Evolutionary conservation across 2,113 vertebrate genomes (phyloP).

Genomic region (Tretioscincus oriximinensis): DNA sequence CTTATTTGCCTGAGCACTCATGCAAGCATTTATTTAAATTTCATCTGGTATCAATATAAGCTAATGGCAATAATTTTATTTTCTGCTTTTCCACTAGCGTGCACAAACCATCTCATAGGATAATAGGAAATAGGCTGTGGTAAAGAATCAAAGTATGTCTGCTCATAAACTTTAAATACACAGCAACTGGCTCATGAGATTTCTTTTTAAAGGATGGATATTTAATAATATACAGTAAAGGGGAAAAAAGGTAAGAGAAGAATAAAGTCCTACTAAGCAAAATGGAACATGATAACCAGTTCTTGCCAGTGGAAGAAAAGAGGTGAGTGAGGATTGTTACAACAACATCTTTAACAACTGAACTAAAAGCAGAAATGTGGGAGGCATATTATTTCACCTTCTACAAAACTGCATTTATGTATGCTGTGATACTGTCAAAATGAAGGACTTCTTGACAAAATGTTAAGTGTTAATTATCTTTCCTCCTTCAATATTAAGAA

Average conservation of each 20-base stretch:
- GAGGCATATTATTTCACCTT: not conserved
- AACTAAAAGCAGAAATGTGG: not conserved
- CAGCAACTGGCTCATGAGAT: not conserved
- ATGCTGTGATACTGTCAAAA: not conserved
- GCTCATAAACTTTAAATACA: not conserved
- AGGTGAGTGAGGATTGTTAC: not conserved
- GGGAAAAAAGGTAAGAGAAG: not conserved
- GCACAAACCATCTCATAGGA: not conserved
- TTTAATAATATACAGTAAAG: not conserved
- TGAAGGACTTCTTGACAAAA: too few species aligned
- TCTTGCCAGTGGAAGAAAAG: not conserved
- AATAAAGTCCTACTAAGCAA: not conserved
- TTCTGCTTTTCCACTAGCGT: conserved; percentile 1
- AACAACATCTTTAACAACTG: not conserved
- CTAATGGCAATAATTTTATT: not conserved
- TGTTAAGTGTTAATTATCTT: too few species aligned
- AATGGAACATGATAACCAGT: not conserved
- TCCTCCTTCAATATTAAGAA: too few species aligned
- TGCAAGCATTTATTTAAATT: conserved; percentile 15
- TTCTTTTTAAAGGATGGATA: not conserved
- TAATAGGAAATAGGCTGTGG: conserved; percentile 4
- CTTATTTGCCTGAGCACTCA: not conserved
- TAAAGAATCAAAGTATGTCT: conserved; percentile 4
- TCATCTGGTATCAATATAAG: not conserved
- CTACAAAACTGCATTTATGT: not conserved